Evolutionary conservation across 2,797 vertebrate genomes (phyloP).

Genomic region (Rhynchotus rufescens): DNA sequence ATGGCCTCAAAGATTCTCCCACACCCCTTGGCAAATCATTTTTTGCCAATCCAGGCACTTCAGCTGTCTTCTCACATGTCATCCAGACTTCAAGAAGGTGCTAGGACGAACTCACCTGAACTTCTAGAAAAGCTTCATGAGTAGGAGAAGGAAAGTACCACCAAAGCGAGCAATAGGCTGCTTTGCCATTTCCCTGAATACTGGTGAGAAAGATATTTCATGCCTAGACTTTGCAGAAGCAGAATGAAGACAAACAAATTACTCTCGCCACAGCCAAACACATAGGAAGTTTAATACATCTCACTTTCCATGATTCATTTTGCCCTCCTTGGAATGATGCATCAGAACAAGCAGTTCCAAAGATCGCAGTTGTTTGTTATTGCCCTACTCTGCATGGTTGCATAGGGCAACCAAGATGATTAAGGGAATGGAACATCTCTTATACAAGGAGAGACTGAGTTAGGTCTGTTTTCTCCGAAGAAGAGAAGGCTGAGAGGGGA

Average conservation of each 20-base stretch:
- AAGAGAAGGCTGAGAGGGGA: too few species aligned
- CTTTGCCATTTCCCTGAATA: background rate
- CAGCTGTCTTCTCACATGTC: background rate
- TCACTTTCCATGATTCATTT: background rate
- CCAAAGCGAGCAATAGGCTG: background rate
- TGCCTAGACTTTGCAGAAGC: background rate
- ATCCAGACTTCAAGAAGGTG: background rate
- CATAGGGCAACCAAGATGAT: too few species aligned
- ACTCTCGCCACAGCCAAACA: background rate
- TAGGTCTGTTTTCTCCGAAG: too few species aligned
- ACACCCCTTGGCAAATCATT: background rate
- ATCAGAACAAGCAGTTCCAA: background rate
- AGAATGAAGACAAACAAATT: background rate
- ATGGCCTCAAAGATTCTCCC: slow-evolving; percentile 12
- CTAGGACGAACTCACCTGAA: background rate
- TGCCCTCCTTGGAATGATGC: background rate
- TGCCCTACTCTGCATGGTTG: background rate
- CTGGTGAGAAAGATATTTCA: background rate
- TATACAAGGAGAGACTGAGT: too few species aligned
- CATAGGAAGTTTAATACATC: background rate
- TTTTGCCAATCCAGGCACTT: background rate
- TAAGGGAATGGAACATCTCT: too few species aligned
- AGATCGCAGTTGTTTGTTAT: background rate
- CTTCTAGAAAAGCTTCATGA: background rate
- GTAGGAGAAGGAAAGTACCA: background rate